Evolutionary conservation across 2,888 invertebrate genomes (phyloP), one percentile per base, ranked within the genome.

Genomic region (Homarus gammarus): DNA sequence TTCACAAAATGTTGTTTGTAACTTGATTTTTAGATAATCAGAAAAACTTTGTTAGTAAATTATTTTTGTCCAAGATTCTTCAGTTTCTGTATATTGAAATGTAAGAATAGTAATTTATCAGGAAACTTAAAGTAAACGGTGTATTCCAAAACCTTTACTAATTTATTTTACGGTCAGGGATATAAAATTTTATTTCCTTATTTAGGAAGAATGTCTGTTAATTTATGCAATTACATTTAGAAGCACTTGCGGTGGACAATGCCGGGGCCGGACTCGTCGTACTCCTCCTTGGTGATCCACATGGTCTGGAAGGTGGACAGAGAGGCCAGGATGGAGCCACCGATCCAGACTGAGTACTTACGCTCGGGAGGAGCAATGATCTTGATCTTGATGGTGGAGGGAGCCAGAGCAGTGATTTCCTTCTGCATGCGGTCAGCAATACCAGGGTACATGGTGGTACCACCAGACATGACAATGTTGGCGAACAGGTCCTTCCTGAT

Each of bases 261-360:
- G 51, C 90, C 90, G 5, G 92, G 91, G 15, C 93, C 93, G 18
- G 92, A 91, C 27, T 93, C 92, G 15, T 92, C 88, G 40, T 88
- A 88, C 70, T 88, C 88, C 33, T 88, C 88, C 88, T 89, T 91
- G 18, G 90, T 90, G 87, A 92, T 90, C 90, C 92, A 92, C 78
- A 92, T 92, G 51, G 92, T 87, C 68, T 91, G 86, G 84, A 92
- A 92, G 36, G 92, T 92, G 75, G 92, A 92, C 38, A 93, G 85
- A 5, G 92, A 92, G 0, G 92, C 91, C 31, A 93, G 92, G 92
- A 94, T 93, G 92, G 93, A 92, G 1, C 93, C 93, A 31, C 93
- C 93, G 72, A 93, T 92, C 93, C 93, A 93, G 36, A 93, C 93
- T n/a, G 93, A 93, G 91, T 93, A 93, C 89, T 93, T 92, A 64